Base-by-base conservation (phyloP, 2,888 invertebrate genomes). In the Stegana nigrithorax region DNA sequence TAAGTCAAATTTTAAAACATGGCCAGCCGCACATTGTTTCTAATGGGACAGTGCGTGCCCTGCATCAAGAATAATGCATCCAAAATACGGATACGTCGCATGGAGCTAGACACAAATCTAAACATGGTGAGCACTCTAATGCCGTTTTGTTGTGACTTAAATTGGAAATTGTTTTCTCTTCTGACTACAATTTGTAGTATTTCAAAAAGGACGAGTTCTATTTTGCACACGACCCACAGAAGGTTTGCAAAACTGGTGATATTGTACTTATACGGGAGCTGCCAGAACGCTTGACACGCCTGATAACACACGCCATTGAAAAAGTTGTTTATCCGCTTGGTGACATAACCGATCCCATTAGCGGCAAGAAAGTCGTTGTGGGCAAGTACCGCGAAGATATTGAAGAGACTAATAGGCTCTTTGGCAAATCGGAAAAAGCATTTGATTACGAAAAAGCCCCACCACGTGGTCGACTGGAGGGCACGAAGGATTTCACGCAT, bases 321-420 rank as follows among this genome's bases (percentile, higher is more conserved):
- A 90, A 94, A 82, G 89, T 95, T 4, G 89, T 96, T 14, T 93
- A 93, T 84, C 92, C 92, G 1, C 86, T 92, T 72, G 96, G 96
- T 71, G 94, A 96, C 85, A 87, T 94, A 57, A 92, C 91, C n/a
- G 94, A 95, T 85, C 96, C 96, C 1, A 86, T 96, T 23, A 92
- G 93, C 45, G 93, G 92, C 14, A 93, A 93, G 81, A 92, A 92
- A 84, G 91, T 92, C 42, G 90, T 92, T 0, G 91, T 88, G 57
- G 89, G 89, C 66, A 87, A 88, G 78, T 95, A 92, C 80, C 90
- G 95, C 77, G 93, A 94, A 65, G 89, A 92, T 63, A 88, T 94
- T 65, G 91, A 92, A 50, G 88, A 87, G 74, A 87, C 89, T 60
- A 89, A 88, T 68, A 87, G 91, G 79, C 69, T 92, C 25, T 94